These are phyloP conservation scores for Periophthalmodon schlosseri DNA, from an alignment of 2,113 vertebrate genomes.

Conservation along the genomic window DNA sequence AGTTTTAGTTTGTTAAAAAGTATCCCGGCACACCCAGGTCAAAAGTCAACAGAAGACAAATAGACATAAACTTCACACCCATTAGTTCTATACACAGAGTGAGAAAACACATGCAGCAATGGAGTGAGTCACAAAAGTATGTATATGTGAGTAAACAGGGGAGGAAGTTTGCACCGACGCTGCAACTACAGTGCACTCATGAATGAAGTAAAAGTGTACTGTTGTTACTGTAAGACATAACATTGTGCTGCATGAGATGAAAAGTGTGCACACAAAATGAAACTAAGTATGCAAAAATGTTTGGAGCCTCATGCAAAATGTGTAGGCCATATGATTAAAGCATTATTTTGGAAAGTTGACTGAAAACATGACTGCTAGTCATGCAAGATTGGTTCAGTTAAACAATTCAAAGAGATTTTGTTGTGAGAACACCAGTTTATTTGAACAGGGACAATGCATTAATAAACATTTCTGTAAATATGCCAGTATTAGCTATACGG, in stretches of 20 bases:
- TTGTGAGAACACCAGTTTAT: too few species aligned
- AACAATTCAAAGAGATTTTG: too few species aligned
- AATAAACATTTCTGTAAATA: too few species aligned
- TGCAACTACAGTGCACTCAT: background rate
- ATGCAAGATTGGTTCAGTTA: too few species aligned
- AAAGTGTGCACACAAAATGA: background rate
- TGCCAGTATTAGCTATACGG: too few species aligned
- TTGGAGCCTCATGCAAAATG: background rate
- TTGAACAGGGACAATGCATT: too few species aligned
- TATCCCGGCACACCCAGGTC: conserved; percentile 1
- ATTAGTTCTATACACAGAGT: background rate
- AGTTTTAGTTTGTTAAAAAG: background rate
- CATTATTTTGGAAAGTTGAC: too few species aligned
- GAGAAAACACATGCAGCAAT: background rate
- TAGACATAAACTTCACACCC: conserved; percentile 1
- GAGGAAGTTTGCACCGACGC: background rate
- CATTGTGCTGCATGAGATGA: background rate
- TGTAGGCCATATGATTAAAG: background rate
- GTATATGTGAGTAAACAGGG: conserved; percentile 1
- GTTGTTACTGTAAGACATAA: too few species aligned
- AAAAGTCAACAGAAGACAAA: conserved; percentile 13
- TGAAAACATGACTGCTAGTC: too few species aligned
- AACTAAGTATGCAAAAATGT: background rate
- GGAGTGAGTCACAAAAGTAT: background rate
- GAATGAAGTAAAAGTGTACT: background rate